Conservation (phyloP, 2,888 invertebrate species). For the Ophion ventricosus region DNA sequence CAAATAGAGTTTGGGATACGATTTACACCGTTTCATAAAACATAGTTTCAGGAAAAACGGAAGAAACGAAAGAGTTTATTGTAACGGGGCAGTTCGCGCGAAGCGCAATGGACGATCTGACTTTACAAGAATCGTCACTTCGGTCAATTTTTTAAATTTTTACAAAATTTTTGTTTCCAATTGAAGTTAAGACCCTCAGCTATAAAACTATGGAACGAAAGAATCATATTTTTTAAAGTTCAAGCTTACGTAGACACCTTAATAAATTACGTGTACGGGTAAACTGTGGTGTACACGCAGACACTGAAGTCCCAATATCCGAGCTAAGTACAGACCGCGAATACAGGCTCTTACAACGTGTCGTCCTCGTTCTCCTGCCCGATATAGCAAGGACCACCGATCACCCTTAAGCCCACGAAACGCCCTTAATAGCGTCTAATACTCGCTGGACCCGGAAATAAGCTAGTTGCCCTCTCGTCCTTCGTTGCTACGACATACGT, state of each 20-base stretch:
- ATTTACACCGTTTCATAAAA: no score
- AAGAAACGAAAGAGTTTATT: no score
- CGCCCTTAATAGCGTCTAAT: conserved; percentile 71
- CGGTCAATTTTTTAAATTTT: no score
- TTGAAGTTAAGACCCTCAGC: no score
- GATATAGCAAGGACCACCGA: conserved; percentile 61
- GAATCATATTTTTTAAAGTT: no score
- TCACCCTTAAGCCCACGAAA: conserved; percentile 71
- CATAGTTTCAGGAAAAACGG: no score
- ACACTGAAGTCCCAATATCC: conserved; percentile 4
- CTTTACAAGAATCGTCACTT: no score
- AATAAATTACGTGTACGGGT: neutral
- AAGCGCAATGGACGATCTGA: no score
- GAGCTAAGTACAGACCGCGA: conserved; percentile 9
- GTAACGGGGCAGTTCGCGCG: no score
- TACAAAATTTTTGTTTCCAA: no score
- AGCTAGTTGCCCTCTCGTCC: conserved; percentile 65
- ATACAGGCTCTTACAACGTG: neutral
- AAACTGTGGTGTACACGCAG: neutral
- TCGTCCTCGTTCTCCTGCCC: conserved; percentile 7
- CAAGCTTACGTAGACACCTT: neutral
- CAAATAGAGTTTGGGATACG: no score
- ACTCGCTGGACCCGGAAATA: conserved; percentile 73
- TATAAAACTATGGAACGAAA: no score
- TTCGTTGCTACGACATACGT: conserved; percentile 9